These are phyloP conservation scores for Mesorhabditis belari DNA, from an alignment of 2,888 invertebrate genomes.

Conservation along the genomic window DNA sequence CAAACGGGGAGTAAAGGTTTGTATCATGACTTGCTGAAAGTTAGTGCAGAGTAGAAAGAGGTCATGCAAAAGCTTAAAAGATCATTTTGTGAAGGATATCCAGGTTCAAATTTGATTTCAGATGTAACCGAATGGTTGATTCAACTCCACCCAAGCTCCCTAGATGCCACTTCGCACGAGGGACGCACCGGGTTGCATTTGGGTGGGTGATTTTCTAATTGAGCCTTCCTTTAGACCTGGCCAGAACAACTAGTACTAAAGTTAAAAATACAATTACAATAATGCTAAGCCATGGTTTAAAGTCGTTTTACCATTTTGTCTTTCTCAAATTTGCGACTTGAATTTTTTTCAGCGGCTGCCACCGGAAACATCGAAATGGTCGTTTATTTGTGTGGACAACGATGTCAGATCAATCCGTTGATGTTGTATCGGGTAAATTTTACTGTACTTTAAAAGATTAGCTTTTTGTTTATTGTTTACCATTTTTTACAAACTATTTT, in stretches of 20 bases:
- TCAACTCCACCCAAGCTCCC: conserved; percentile 71
- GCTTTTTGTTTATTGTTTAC: neutral
- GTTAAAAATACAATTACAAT: too few relatives aligned
- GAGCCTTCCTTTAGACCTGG: neutral
- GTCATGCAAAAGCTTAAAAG: too few relatives aligned
- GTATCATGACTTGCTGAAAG: too few relatives aligned
- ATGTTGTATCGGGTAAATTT: conserved; percentile 34
- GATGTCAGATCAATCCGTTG: conserved; percentile 37
- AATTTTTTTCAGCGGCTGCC: conserved; percentile 66
- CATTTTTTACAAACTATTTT: neutral
- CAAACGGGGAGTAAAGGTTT: conserved; percentile 73
- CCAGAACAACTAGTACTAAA: too few relatives aligned
- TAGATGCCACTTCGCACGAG: conserved; percentile 81
- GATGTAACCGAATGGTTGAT: conserved; percentile 82
- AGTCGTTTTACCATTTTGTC: too few relatives aligned
- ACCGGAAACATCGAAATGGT: conserved; percentile 89
- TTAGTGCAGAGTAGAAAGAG: too few relatives aligned
- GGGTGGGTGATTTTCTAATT: conserved; percentile 53
- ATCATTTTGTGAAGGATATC: too few relatives aligned
- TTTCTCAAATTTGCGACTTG: too few relatives aligned
- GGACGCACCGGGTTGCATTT: conserved; percentile 87
- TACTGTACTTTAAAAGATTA: neutral
- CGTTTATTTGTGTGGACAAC: conserved; percentile 61
- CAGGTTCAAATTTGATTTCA: conserved; percentile 14
- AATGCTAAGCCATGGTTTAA: too few relatives aligned